A percentile compares a stretch with the other conserved stretches of the same genome.
Conservation (phyloP, 23 tunicate genomes). For the Oikopleura albicans region DNA sequence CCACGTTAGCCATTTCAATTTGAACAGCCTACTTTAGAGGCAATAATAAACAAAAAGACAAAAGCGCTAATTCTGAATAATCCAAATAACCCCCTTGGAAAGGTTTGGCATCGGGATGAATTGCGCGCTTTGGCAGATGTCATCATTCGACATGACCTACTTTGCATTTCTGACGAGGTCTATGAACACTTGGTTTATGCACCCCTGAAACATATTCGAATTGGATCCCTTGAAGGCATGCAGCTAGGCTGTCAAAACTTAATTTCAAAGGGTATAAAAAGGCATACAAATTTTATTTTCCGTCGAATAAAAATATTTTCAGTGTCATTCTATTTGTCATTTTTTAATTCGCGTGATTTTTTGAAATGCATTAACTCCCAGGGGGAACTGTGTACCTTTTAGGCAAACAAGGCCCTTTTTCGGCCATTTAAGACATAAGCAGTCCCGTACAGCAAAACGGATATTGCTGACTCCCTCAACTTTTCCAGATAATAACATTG, state of each 20-base stretch:
- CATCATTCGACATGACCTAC: slow-evolving; percentile 40
- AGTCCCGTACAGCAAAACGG: no score
- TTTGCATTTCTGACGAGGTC: slow-evolving; percentile 90
- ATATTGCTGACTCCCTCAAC: no score
- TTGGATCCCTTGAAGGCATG: slow-evolving; percentile 22
- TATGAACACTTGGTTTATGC: slow-evolving; percentile 69
- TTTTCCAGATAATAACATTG: no score
- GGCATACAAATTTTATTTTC: neutral
- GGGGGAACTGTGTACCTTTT: no score
- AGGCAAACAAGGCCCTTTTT: no score
- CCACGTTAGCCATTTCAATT: no score
- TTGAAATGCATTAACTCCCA: no score
- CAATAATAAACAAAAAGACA: slow-evolving; percentile 49
- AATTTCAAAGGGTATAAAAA: neutral
- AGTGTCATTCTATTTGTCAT: no score
- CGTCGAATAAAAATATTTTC: neutral
- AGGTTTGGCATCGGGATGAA: slow-evolving; percentile 21
- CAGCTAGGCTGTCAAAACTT: neutral
- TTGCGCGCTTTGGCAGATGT: slow-evolving; percentile 32
- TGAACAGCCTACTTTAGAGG: slow-evolving; percentile 36
- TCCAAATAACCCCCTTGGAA: slow-evolving; percentile 89
- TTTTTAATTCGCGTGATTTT: no score
- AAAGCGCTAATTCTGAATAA: slow-evolving; percentile 73
- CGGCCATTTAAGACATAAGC: no score
- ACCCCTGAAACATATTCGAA: slow-evolving; percentile 38